These are phyloP conservation scores for Peromyscus leucopus DNA, from an alignment of 2,113 vertebrate genomes.

Conservation along the genomic window DNA sequence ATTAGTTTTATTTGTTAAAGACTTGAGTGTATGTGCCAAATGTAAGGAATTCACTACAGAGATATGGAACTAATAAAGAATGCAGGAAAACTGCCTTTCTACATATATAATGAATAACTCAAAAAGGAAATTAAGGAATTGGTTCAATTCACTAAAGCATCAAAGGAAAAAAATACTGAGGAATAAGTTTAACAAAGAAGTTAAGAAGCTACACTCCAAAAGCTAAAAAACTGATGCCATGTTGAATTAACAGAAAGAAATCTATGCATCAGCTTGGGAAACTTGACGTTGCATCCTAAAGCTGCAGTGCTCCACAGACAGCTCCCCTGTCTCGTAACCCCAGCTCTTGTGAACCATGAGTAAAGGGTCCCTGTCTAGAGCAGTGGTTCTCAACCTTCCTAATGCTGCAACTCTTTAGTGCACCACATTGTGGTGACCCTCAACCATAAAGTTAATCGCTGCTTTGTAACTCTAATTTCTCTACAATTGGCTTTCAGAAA, in stretches of 20 bases:
- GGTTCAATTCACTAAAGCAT: not conserved
- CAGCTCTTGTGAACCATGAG: not conserved
- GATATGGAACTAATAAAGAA: not conserved
- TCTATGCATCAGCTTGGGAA: not conserved
- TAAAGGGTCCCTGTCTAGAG: not conserved
- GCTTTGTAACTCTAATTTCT: too few relatives aligned
- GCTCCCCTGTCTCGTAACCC: not conserved
- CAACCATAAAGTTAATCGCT: too few relatives aligned
- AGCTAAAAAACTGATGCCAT: not conserved
- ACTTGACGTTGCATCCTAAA: not conserved
- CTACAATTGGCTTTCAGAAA: not conserved
- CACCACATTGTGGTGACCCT: too few relatives aligned
- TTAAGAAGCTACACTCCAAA: not conserved
- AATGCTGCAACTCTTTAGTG: too few relatives aligned
- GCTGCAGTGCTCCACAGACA: not conserved
- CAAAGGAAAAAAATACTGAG: not conserved
- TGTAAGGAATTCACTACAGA: not conserved
- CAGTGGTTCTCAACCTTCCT: too few relatives aligned
- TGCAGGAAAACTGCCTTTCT: not conserved
- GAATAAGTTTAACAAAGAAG: not conserved
- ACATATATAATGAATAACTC: not conserved
- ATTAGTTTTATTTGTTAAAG: not conserved
- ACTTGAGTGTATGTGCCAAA: not conserved
- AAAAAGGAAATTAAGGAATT: not conserved
- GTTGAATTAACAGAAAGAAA: not conserved